phyloP scores from a whole-genome alignment of 1,140 invertebrate species.

The Aphelenchoides besseyi region DNA sequence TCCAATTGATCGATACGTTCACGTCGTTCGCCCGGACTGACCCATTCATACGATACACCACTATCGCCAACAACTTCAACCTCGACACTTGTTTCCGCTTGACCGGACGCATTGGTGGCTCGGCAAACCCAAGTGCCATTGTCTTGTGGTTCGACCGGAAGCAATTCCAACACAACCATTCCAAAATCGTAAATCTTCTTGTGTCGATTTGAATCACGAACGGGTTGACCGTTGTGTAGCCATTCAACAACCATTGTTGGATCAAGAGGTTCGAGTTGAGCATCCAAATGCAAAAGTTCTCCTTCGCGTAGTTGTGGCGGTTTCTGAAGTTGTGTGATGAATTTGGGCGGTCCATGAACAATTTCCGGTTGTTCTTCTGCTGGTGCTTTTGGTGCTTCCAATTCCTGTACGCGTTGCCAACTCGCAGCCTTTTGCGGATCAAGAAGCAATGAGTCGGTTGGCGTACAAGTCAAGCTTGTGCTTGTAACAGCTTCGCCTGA shows the following conservation, averaged over 20 bases:
- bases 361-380: conserved; percentile 65
- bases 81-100: conserved; percentile 78
- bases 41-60: conserved; percentile 86
- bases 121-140: conserved; percentile 80
- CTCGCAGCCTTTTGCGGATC: conserved; percentile 85
- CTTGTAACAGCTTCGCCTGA: conserved; percentile 87
- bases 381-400: conserved; percentile 75
- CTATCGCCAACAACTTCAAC: conserved; percentile 69
- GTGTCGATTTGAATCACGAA: conserved; percentile 72
- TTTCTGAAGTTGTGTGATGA: conserved; percentile 73
- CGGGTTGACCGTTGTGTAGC: conserved; percentile 88
- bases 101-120: conserved; percentile 81
- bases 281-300: conserved; percentile 85
- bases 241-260: conserved; percentile 90
- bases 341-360: conserved; percentile 82
- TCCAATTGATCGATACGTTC: conserved; percentile 64
- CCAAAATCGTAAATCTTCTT: conserved; percentile 94
- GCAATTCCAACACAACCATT: conserved; percentile 90
- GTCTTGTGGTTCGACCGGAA: conserved; percentile 85
- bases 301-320: conserved; percentile 75
- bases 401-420: conserved; percentile 81
- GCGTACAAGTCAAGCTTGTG: conserved; percentile 80
- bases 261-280: conserved; percentile 79
- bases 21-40: conserved; percentile 85
- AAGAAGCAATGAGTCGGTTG: conserved; percentile 83